Base-by-base conservation (phyloP, 1,140 invertebrate genomes). In the Zaprionus taronus region DNA sequence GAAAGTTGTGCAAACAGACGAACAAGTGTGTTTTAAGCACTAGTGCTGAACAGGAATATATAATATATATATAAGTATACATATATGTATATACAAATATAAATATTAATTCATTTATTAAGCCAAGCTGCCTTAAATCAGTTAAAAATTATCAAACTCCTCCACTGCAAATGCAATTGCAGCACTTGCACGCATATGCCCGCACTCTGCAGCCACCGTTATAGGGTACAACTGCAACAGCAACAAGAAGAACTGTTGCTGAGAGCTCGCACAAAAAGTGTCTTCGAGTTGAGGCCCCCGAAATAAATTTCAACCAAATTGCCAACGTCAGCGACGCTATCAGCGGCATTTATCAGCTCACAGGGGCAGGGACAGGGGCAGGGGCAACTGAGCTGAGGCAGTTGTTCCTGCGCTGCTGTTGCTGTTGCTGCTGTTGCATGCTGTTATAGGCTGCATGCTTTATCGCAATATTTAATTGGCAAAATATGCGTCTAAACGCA, bases 401-500 rank as follows among this genome's bases (percentile, higher is more conserved):
- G 31, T 34, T 34, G 31, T 34, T 11, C 2, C 9, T 20, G 47
- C 22, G 44, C 20, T 57, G 63, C 17, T 61, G 56, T 15, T 64
- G 61, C 2, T 44, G 47, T 34, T 44, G 34, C 6, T 72, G 74
- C 44, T 57, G 71, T 78, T 78, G 75, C 75, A 68, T 78, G 77
- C 72, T 63, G 72, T 75, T 85, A 79, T 83, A 81, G 78, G 77
- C 86, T 91, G 86, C 91, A 92, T 92, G 91, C 87, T 91, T 86
- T 89, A 90, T 90, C 80, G 87, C 83, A 92, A 92, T 92, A 92
- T 92, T 92, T 92, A 92, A 92, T 92, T 92, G 91, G 91, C 77
- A 92, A 92, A 92, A 92, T 92, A 92, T 92, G 87, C 91, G 91
- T 89, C 77, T 91, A 92, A 92, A 91, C 86, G 91, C 91, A 92